Evolutionary conservation across 2,888 invertebrate genomes (phyloP).

Genomic region (Ypsolopha sequella): DNA sequence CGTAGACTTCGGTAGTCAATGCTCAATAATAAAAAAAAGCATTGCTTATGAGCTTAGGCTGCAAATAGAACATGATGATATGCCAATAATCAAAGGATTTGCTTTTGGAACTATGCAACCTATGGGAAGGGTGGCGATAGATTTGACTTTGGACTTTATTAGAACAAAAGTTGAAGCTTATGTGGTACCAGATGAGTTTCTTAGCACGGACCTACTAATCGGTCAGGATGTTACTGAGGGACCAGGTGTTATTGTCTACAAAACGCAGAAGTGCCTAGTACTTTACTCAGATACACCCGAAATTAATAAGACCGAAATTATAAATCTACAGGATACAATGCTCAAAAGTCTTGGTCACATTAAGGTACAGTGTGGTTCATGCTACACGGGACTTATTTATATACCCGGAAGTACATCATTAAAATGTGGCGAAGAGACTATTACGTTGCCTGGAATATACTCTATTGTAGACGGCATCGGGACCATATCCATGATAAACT

Average conservation of each 20-base stretch:
- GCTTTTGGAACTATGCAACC: not conserved
- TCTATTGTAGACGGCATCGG: not conserved
- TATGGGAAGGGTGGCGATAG: not conserved
- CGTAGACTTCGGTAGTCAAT: not conserved
- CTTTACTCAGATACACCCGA: not conserved
- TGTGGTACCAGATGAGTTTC: constrained; percentile 1
- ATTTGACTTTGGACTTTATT: not conserved
- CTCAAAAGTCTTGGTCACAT: not conserved
- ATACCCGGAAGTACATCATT: not conserved
- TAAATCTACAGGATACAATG: not conserved
- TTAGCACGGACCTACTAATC: not conserved
- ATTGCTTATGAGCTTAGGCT: not conserved
- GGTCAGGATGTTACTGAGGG: not conserved
- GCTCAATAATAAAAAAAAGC: not conserved
- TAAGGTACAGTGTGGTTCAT: not conserved
- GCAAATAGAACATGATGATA: not conserved
- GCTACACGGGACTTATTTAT: not conserved
- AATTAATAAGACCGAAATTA: not conserved
- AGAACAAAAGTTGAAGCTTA: not conserved
- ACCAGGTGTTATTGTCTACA: not conserved
- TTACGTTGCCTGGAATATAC: not conserved
- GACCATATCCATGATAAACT: not conserved
- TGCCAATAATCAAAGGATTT: constrained; percentile 1
- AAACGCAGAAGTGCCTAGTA: not conserved
- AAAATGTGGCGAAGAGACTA: not conserved